phyloP scores from a whole-genome alignment of 2,797 vertebrate genomes.

The Pseudopleuronectes americanus region DNA sequence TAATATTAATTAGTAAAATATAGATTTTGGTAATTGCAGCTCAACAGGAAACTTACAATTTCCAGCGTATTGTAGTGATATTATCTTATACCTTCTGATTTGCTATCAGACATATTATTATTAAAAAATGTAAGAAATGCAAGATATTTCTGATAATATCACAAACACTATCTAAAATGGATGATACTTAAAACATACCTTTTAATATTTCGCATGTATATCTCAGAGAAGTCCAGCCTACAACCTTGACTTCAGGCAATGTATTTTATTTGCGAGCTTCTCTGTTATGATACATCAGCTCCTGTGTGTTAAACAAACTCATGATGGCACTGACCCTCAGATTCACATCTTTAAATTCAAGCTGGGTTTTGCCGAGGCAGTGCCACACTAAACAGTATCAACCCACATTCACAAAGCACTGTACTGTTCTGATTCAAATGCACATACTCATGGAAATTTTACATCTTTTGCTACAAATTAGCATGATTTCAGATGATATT shows the following conservation, averaged over 20 bases:
- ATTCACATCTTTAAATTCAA: conserved; percentile 10
- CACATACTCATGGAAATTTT: conserved; percentile 11
- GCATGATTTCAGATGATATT: conserved; percentile 24
- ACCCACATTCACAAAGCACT: background rate
- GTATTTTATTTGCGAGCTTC: background rate
- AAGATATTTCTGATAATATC: too few relatives aligned
- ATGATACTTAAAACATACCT: too few relatives aligned
- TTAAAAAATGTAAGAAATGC: too few relatives aligned
- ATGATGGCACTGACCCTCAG: conserved; percentile 7
- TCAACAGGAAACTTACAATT: background rate
- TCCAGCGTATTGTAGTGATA: too few relatives aligned
- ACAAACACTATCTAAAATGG: too few relatives aligned
- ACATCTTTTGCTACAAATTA: conserved; percentile 12
- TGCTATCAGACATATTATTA: too few relatives aligned
- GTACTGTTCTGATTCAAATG: background rate
- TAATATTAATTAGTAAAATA: background rate
- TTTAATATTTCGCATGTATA: too few relatives aligned
- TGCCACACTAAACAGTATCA: background rate
- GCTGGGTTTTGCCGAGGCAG: background rate
- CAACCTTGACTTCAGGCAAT: background rate
- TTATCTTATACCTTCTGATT: too few relatives aligned
- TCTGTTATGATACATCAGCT: background rate
- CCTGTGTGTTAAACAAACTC: background rate
- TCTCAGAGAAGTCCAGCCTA: background rate
- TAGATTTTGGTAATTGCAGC: background rate